These are phyloP conservation scores for Sinopyrophorus schimmeli DNA, from an alignment of 2,888 invertebrate genomes.

Conservation along the genomic window DNA sequence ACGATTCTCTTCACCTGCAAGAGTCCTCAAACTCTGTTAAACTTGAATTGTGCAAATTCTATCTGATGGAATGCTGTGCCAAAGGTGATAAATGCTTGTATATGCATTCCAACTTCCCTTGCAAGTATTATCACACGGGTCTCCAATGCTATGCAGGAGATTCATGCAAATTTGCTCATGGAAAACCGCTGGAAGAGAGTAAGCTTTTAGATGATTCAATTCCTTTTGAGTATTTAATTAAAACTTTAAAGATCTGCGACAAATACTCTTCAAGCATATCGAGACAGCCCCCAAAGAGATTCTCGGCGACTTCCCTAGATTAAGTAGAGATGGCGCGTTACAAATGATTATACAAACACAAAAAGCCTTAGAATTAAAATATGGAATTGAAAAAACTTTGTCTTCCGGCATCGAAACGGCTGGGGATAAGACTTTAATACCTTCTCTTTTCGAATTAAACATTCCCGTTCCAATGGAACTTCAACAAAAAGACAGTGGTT, in stretches of 20 bases:
- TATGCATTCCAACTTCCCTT: conserved; percentile 96
- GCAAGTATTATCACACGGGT: conserved; percentile 95
- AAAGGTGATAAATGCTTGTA: conserved; percentile 95
- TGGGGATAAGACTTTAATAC: conserved; percentile 44
- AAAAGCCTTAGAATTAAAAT: conserved; percentile 56
- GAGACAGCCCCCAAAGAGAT: conserved; percentile 91
- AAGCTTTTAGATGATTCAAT: conserved; percentile 18
- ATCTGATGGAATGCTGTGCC: conserved; percentile 92
- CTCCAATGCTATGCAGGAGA: conserved; percentile 76
- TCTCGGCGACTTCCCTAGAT: conserved; percentile 83
- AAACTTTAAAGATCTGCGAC: conserved; percentile 45
- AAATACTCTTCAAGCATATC: conserved; percentile 68
- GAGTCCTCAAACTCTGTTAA: conserved; percentile 80
- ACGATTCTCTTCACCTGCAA: conserved; percentile 87
- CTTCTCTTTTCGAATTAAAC: conserved; percentile 50
- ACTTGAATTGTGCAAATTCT: conserved; percentile 95
- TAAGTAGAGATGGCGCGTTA: conserved; percentile 76
- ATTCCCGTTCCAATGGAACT: conserved; percentile 49
- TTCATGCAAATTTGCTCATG: conserved; percentile 93
- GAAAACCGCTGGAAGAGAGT: conserved; percentile 80
- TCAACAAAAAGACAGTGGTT: conserved; percentile 33
- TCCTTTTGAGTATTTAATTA: neutral
- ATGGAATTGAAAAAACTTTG: conserved; percentile 45
- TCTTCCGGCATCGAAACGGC: conserved; percentile 20
- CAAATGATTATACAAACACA: conserved; percentile 58